Evolutionary conservation across 2,797 vertebrate genomes (phyloP).

Genomic region (Paedocypris micromegethes): DNA sequence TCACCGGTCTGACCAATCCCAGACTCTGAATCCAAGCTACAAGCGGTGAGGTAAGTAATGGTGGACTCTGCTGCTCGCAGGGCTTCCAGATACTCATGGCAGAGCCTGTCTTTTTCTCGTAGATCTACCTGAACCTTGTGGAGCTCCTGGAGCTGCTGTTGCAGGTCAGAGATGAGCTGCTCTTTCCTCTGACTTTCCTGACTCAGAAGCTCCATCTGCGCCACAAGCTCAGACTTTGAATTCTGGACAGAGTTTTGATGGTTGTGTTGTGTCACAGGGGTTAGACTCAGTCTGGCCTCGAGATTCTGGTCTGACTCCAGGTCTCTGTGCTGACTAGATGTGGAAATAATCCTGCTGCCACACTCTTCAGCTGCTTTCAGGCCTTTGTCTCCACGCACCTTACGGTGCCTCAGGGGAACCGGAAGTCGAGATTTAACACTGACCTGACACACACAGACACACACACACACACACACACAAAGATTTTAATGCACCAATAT

Average conservation of each 20-base stretch:
- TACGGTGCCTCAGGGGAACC: conserved; percentile 63
- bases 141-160: conserved; percentile 58
- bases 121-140: conserved; percentile 61
- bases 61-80: conserved; percentile 71
- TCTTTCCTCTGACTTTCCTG: conserved; percentile 75
- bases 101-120: conserved; percentile 64
- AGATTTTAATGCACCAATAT: neutral
- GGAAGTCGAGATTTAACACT: conserved; percentile 77
- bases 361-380: neutral
- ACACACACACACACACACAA: conserved; percentile 44
- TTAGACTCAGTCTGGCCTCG: conserved; percentile 31
- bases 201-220: conserved; percentile 69
- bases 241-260: conserved; percentile 18
- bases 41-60: conserved; percentile 73
- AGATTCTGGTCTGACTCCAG: conserved; percentile 1
- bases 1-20: conserved; percentile 44
- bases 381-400: conserved; percentile 18
- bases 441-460: conserved; percentile 59
- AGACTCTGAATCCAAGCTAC: conserved; percentile 65
- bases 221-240: conserved; percentile 50
- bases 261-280: neutral
- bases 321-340: conserved; percentile 28
- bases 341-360: conserved; percentile 18
- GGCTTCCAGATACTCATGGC: conserved; percentile 58
- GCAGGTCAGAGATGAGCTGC: conserved; percentile 61